Percentiles rank a stretch among this genome's conserved stretches.
Conservation (phyloP, 2,113 vertebrate species). For the Gallinago jamesoni region DNA sequence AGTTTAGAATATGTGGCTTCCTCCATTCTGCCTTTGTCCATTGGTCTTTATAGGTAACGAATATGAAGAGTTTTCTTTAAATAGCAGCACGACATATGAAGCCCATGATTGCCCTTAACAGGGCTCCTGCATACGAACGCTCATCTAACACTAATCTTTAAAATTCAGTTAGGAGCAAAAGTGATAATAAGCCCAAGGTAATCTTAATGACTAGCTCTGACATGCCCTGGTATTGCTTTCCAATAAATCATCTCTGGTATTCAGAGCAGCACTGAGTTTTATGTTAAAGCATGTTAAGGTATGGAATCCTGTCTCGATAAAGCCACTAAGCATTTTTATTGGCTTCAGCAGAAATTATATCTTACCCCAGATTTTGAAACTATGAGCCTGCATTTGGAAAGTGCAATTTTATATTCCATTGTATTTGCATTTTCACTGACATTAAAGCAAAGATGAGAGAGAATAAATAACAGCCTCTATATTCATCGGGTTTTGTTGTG, state of each 20-base stretch:
- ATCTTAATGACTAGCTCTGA: background rate
- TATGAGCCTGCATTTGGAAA: background rate
- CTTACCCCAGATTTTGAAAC: background rate
- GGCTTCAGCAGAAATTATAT: background rate
- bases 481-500: background rate
- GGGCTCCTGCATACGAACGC: background rate
- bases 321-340: background rate
- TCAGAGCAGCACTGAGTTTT: background rate
- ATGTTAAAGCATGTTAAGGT: background rate
- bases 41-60: background rate
- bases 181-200: background rate
- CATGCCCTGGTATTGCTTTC: constrained; percentile 18
- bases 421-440: background rate
- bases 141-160: background rate
- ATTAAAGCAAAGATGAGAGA: background rate
- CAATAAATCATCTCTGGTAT: constrained; percentile 15
- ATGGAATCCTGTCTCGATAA: background rate
- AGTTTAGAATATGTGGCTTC: background rate
- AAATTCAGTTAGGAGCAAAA: constrained; percentile 12
- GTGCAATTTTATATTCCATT: background rate
- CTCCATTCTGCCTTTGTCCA: background rate
- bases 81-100: background rate
- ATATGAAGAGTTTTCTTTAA: background rate
- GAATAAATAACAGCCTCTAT: background rate
- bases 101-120: background rate